Base-by-base conservation (phyloP, 1,140 invertebrate species). In the Phocides pigmalion region DNA sequence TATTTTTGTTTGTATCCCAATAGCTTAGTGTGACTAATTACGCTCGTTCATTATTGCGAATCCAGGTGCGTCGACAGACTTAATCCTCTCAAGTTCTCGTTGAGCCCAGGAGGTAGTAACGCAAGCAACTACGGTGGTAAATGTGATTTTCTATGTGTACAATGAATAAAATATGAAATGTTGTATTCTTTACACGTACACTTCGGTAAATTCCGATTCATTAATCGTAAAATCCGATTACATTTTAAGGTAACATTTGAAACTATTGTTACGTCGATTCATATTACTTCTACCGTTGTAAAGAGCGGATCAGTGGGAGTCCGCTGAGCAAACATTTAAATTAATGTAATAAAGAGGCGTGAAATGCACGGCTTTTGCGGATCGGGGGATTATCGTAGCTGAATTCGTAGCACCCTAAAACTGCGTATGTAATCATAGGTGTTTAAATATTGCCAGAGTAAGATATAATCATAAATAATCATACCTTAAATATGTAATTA, bases 281-380 rank as follows among this genome's bases (percentile, higher is more conserved):
- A 68, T 70, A 73, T 68, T 41, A 78, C 79, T 74, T 79, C 67
- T 61, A 62, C 70, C 61, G 66, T 46, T 59, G 59, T 16, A 73
- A 77, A 72, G 74, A 70, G 74, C 66, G 70, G 75, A 76, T 79
- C 73, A 70, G 72, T 58, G 59, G 64, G 62, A 76, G 84, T 85
- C 79, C 74, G 76, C 39, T 70, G 72, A 70, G 75, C 84, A 87
- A 89, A 89, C 87, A 90, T 89, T 90, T 90, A 89, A 90, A 90
- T 90, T 90, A 90, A 90, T 90, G 87, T 89, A 83, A 89, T 89
- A 85, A 87, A 90, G 82, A 89, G 83, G 74, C 86, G 87, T 89
- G 83, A 89, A 89, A 85, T 79, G 68, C 78, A 73, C 66, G 85
- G 81, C 77, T 84, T 82, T 79, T 72, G 75, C 65, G 76, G 74